phyloP scores from a whole-genome alignment of 2,797 vertebrate genomes.

The Sebastes minor region DNA sequence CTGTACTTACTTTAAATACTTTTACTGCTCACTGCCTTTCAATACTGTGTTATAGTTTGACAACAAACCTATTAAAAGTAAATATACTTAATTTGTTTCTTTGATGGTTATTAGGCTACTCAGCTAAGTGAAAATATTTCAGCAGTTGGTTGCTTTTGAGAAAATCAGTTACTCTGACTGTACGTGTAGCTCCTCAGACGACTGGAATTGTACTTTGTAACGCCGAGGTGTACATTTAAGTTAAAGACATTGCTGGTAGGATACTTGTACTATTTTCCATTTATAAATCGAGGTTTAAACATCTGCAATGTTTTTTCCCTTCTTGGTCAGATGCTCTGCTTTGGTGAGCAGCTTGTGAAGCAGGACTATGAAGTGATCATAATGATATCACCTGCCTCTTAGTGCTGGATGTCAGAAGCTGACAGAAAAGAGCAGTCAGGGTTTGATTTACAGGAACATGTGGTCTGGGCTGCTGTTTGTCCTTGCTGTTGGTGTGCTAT shows the following conservation, averaged over 20 bases:
- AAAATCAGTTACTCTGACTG: background rate
- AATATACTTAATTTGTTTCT: background rate
- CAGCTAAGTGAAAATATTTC: background rate
- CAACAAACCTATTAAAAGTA: background rate
- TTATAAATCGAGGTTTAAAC: background rate
- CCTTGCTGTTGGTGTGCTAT: slow-evolving; percentile 73
- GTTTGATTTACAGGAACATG: slow-evolving; percentile 78
- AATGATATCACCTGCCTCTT: slow-evolving; percentile 59
- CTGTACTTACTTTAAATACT: background rate
- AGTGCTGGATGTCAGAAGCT: slow-evolving; percentile 50
- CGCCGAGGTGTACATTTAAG: background rate
- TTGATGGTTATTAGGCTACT: too few relatives aligned
- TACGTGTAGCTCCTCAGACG: background rate
- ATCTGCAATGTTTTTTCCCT: background rate
- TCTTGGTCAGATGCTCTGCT: background rate
- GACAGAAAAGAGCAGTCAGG: slow-evolving; percentile 45
- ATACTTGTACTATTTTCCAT: background rate
- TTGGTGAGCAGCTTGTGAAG: slow-evolving; percentile 7
- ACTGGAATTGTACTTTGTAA: background rate
- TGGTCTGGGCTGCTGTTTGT: slow-evolving; percentile 71
- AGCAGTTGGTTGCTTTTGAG: background rate
- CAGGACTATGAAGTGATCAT: slow-evolving; percentile 51
- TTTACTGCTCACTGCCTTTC: background rate
- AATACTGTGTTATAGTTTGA: background rate
- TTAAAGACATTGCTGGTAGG: background rate